Conservation (phyloP, 2,888 invertebrate genomes). For the Watsonalla cultraria region DNA sequence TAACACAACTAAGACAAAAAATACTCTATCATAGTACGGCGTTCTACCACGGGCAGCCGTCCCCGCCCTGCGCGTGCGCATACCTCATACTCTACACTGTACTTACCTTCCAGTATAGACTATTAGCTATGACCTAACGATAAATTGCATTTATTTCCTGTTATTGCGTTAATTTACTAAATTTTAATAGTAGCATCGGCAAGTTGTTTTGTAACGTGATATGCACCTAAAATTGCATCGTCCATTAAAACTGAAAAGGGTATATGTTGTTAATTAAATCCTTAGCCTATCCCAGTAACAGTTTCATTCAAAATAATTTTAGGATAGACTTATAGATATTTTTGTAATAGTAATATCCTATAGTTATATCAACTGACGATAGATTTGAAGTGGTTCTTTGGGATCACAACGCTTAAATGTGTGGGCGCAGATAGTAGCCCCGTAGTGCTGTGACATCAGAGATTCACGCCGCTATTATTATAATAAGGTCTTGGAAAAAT, state of each 20-base stretch:
- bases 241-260: slow-evolving; percentile 54
- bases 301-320: slow-evolving; percentile 62
- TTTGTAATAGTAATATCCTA: slow-evolving; percentile 74
- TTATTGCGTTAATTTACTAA: slow-evolving; percentile 43
- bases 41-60: slow-evolving; percentile 19
- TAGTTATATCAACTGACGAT: slow-evolving; percentile 56
- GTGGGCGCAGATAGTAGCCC: slow-evolving; percentile 9
- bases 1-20: no score
- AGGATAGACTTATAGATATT: slow-evolving; percentile 75
- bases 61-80: slow-evolving; percentile 29
- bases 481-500: slow-evolving; percentile 51
- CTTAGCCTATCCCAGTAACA: slow-evolving; percentile 74
- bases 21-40: slow-evolving; percentile 8
- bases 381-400: slow-evolving; percentile 40
- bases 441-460: slow-evolving; percentile 29
- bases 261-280: slow-evolving; percentile 74
- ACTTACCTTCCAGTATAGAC: slow-evolving; percentile 14
- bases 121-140: slow-evolving; percentile 23
- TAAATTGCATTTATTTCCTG: slow-evolving; percentile 55
- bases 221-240: slow-evolving; percentile 47
- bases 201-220: slow-evolving; percentile 40
- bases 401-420: slow-evolving; percentile 22
- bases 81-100: slow-evolving; percentile 25
- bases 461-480: slow-evolving; percentile 24
- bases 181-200: slow-evolving; percentile 43